Evolutionary conservation across 2,797 vertebrate species (phyloP).

Genomic region (Buceros bicornis): DNA sequence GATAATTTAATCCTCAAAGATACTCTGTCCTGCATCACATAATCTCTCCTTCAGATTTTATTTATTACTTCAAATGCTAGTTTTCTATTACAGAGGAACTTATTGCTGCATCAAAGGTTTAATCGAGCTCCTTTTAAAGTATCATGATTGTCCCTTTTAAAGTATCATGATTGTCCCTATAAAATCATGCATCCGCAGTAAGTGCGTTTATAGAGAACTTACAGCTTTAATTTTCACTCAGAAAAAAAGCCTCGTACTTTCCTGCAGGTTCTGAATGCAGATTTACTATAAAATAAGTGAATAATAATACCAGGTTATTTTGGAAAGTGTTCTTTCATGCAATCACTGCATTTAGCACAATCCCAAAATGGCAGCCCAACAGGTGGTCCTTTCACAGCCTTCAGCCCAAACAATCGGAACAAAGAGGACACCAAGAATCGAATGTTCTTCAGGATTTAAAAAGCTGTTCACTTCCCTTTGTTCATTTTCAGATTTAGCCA

Average conservation of each 20-base stretch:
- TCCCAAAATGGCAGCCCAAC: slow-evolving; percentile 91
- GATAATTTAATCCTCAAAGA: slow-evolving; percentile 50
- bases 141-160: slow-evolving; percentile 78
- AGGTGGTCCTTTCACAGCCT: slow-evolving; percentile 99
- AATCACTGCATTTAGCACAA: slow-evolving; percentile 85
- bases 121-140: slow-evolving; percentile 78
- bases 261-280: slow-evolving; percentile 83
- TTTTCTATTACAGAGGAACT: slow-evolving; percentile 69
- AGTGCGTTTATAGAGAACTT: slow-evolving; percentile 78
- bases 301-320: slow-evolving; percentile 87
- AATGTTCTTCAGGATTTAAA: slow-evolving; percentile 99
- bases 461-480: slow-evolving; percentile 99
- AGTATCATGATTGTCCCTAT: slow-evolving; percentile 77
- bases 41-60: slow-evolving; percentile 47
- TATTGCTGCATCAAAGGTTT: slow-evolving; percentile 76
- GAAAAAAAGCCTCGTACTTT: slow-evolving; percentile 77
- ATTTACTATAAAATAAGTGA: slow-evolving; percentile 88
- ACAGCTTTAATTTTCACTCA: slow-evolving; percentile 82
- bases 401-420: slow-evolving; percentile 93
- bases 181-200: slow-evolving; percentile 78
- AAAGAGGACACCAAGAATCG: slow-evolving; percentile 98
- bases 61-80: slow-evolving; percentile 50
- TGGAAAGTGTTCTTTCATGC: slow-evolving; percentile 87
- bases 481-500: slow-evolving; percentile 97
- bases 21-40: slow-evolving; percentile 48